phyloP scores from a whole-genome alignment of 2,113 vertebrate genomes.

The Pangasianodon hypophthalmus region DNA sequence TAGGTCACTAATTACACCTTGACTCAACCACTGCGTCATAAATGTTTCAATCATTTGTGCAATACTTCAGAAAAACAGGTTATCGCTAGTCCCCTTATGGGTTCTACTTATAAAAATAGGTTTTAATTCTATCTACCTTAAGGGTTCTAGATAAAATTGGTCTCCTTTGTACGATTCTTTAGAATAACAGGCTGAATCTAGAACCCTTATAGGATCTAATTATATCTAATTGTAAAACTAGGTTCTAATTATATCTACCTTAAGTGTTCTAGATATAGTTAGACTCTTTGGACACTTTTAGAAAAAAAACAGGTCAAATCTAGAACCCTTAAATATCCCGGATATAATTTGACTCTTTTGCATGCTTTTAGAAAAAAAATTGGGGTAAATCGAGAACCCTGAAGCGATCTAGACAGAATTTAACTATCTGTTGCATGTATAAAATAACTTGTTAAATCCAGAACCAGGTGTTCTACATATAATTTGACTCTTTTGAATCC shows the following conservation, averaged over 20 bases:
- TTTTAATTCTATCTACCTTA: not conserved
- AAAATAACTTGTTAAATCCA: not conserved
- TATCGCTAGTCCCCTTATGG: not conserved
- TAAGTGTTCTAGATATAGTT: no score
- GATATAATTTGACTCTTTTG: not conserved
- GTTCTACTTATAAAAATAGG: not conserved
- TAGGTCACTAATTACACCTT: not conserved
- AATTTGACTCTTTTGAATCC: not conserved
- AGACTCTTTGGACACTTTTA: no score
- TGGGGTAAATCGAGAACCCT: no score
- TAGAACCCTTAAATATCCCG: not conserved
- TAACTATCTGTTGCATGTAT: no score
- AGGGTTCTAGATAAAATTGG: not conserved
- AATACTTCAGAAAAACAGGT: not conserved
- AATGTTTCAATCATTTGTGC: not conserved
- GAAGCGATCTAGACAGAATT: no score
- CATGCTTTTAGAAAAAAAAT: not conserved
- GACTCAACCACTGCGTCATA: not conserved
- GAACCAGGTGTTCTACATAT: not conserved
- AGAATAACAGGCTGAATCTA: not conserved
- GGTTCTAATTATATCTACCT: no score
- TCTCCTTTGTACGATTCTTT: not conserved
- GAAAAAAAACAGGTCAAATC: not conserved
- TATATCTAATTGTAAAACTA: not conserved
- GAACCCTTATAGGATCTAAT: not conserved